phyloP scores from a whole-genome alignment of 2,113 vertebrate species.

The Corvus hawaiiensis region DNA sequence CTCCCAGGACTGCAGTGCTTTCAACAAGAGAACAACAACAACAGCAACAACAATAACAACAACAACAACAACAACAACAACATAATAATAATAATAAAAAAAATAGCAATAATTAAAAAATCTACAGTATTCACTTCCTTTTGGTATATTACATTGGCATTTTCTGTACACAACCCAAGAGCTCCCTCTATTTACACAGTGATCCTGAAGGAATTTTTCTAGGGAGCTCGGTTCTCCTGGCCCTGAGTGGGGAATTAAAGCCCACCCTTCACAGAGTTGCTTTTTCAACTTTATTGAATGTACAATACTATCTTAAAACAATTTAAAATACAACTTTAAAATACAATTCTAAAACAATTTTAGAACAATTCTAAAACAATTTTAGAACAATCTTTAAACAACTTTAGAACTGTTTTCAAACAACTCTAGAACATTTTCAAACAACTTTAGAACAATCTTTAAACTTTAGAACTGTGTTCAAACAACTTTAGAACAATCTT shows the following conservation, averaged over 20 bases:
- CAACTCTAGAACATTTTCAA: not conserved
- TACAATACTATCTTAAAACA: not conserved
- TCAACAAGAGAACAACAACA: conserved; percentile 59
- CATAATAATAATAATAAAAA: conserved; percentile 59
- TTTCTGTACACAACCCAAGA: conserved; percentile 79
- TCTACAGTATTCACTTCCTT: conserved; percentile 78
- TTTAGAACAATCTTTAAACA: not conserved
- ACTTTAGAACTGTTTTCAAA: not conserved
- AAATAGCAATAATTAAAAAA: conserved; percentile 78
- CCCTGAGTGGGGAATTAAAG: conserved; percentile 46
- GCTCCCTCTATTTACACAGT: conserved; percentile 72
- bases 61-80: not conserved
- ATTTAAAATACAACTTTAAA: not conserved
- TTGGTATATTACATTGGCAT: conserved; percentile 73
- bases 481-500: not conserved
- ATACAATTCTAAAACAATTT: not conserved
- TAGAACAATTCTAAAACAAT: not conserved
- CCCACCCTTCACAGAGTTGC: conserved; percentile 9
- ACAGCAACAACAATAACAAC: not conserved
- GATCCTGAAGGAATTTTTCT: conserved; percentile 31
- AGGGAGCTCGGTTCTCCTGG: conserved; percentile 25
- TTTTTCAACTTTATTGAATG: not conserved
- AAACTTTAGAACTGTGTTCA: not conserved
- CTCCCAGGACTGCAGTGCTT: conserved; percentile 71
- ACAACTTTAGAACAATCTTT: too few relatives aligned